Percentiles rank a stretch among this genome's conserved stretches.
phyloP scores from a whole-genome alignment of 2,113 vertebrate species.

The Solea solea region DNA sequence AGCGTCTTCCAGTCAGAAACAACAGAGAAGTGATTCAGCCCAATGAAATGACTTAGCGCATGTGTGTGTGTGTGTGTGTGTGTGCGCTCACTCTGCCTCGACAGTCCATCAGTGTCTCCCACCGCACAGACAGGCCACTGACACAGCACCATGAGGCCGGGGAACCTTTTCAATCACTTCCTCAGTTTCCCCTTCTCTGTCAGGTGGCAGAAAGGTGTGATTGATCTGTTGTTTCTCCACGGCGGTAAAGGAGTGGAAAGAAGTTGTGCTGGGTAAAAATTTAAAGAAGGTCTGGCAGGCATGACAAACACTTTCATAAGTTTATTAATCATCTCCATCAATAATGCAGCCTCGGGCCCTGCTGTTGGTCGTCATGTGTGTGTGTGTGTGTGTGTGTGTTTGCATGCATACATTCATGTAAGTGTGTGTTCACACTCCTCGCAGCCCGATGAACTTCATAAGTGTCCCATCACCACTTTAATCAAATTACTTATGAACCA shows the following conservation, averaged over 20 bases:
- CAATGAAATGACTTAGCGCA: slow-evolving; percentile 63
- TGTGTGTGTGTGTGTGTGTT: slow-evolving; percentile 31
- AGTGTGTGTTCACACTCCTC: slow-evolving; percentile 75
- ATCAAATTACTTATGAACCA: slow-evolving; percentile 99
- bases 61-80: slow-evolving; percentile 25
- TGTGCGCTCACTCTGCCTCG: slow-evolving; percentile 41
- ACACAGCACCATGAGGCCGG: slow-evolving; percentile 74
- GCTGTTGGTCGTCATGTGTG: slow-evolving; percentile 60
- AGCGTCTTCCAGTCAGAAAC: slow-evolving; percentile 40
- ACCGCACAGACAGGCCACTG: slow-evolving; percentile 74
- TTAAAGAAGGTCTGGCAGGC: slow-evolving; percentile 76
- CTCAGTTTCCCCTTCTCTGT: slow-evolving; percentile 66
- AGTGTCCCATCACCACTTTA: slow-evolving; percentile 99
- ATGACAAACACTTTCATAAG: slow-evolving; percentile 85
- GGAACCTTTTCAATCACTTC: slow-evolving; percentile 73
- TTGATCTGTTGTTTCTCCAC: slow-evolving; percentile 73
- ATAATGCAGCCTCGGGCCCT: slow-evolving; percentile 83
- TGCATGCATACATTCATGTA: slow-evolving; percentile 16
- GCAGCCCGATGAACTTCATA: slow-evolving; percentile 96
- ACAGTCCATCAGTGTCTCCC: slow-evolving; percentile 77
- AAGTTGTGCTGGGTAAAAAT: slow-evolving; percentile 50
- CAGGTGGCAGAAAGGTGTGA: slow-evolving; percentile 71
- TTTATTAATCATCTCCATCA: slow-evolving; percentile 95
- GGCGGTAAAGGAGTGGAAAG: slow-evolving; percentile 45
- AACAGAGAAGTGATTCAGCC: slow-evolving; percentile 41